Conservation (phyloP, 2,113 vertebrate species). For the Shinisaurus crocodilurus region DNA sequence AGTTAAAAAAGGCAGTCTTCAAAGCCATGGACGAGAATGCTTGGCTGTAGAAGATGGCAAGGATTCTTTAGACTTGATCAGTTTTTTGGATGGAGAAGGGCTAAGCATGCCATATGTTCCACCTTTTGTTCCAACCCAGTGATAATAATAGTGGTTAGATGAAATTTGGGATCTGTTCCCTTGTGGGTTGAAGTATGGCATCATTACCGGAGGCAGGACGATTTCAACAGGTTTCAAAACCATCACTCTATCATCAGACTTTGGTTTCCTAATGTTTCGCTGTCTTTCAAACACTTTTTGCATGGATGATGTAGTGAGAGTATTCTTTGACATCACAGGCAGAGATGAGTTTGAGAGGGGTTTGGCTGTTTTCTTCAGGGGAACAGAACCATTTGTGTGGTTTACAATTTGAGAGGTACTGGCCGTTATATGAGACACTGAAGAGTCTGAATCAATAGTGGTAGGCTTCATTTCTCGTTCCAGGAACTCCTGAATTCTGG, state of each 20-base stretch:
- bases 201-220: conserved; percentile 72
- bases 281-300: neutral
- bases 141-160: conserved; percentile 25
- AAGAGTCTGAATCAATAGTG: neutral
- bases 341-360: neutral
- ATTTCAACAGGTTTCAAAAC: conserved; percentile 75
- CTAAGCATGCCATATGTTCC: neutral
- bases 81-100: conserved; percentile 1
- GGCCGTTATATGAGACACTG: conserved; percentile 12
- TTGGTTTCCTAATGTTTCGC: conserved; percentile 7
- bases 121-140: conserved; percentile 41
- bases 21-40: conserved; percentile 67
- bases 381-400: accelerated
- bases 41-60: conserved; percentile 15
- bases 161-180: conserved; percentile 31
- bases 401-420: accelerated
- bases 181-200: conserved; percentile 47
- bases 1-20: neutral
- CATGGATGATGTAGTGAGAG: accelerated
- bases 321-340: neutral
- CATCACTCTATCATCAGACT: conserved; percentile 46
- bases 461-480: conserved; percentile 42
- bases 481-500: conserved; percentile 65
- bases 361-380: conserved; percentile 33
- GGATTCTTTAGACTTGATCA: conserved; percentile 57